Percentiles rank a stretch among this genome's conserved stretches.
These are phyloP conservation scores for Hydriomena furcata DNA, from an alignment of 2,888 invertebrate species.

Conservation along the genomic window DNA sequence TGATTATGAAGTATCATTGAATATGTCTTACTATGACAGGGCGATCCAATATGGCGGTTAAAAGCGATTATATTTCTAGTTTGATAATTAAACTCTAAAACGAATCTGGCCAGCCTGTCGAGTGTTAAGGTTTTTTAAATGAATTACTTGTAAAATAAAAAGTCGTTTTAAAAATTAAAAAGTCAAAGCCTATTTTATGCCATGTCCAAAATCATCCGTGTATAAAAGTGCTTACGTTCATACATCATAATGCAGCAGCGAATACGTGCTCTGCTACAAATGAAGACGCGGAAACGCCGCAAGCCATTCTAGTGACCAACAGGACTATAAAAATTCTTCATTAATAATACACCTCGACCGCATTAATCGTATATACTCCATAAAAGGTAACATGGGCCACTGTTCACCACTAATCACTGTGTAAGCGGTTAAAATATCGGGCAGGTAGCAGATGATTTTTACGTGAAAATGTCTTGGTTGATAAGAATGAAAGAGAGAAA, in stretches of 20 bases:
- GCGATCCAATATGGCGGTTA: too few species aligned
- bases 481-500: too few species aligned
- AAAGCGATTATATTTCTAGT: too few species aligned
- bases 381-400: slow-evolving; percentile 38
- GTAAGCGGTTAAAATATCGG: slow-evolving; percentile 27
- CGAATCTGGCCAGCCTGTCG: too few species aligned
- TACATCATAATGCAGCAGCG: background rate
- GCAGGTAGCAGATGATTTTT: background rate
- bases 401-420: slow-evolving; percentile 38
- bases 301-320: slow-evolving; percentile 28
- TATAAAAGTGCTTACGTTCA: slow-evolving; percentile 5
- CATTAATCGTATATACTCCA: slow-evolving; percentile 36
- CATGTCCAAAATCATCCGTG: too few species aligned
- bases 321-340: slow-evolving; percentile 29
- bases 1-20: too few species aligned
- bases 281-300: slow-evolving; percentile 26
- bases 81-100: too few species aligned
- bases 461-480: slow-evolving; percentile 9
- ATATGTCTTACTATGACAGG: too few species aligned
- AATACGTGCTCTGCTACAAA: background rate
- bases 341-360: slow-evolving; percentile 29
- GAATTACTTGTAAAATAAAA: too few species aligned
- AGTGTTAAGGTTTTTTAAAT: too few species aligned
- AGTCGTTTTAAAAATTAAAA: too few species aligned
- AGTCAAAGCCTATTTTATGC: too few species aligned